These are phyloP conservation scores for Aporrectodea caliginosa DNA, from an alignment of 1,140 invertebrate genomes.

Conservation along the genomic window DNA sequence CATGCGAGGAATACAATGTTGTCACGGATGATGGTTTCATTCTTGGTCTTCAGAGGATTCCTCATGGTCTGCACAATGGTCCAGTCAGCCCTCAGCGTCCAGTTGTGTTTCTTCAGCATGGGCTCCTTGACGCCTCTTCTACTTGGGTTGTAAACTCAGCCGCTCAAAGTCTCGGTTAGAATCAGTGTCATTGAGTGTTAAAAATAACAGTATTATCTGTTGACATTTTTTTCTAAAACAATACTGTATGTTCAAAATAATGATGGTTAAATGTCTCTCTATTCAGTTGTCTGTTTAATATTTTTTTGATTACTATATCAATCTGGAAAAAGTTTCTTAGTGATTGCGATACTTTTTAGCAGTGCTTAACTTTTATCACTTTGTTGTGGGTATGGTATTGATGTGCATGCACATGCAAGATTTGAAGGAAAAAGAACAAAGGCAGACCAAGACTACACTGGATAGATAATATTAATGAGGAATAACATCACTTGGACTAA, in stretches of 20 bases:
- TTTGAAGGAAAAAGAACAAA: too few species aligned
- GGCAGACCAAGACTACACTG: too few species aligned
- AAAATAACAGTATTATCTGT: background rate
- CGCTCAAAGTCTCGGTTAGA: slow-evolving; percentile 27
- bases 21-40: slow-evolving; percentile 31
- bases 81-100: slow-evolving; percentile 5
- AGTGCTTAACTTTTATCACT: too few species aligned
- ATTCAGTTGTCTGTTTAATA: background rate
- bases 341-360: background rate
- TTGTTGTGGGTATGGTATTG: too few species aligned
- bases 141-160: slow-evolving; percentile 27
- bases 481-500: too few species aligned
- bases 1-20: slow-evolving; percentile 32
- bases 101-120: slow-evolving; percentile 33
- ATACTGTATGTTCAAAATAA: background rate
- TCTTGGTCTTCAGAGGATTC: slow-evolving; percentile 30
- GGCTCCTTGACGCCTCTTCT: slow-evolving; percentile 25
- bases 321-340: background rate
- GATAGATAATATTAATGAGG: too few species aligned
- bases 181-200: too few species aligned
- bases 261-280: background rate
- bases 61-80: too few species aligned
- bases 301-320: background rate
- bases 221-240: background rate
- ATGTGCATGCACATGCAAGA: too few species aligned